Percentiles rank a stretch among this genome's conserved stretches.
Evolutionary conservation across 2,797 vertebrate genomes (phyloP).

Genomic region (Benthosema pterotum): DNA sequence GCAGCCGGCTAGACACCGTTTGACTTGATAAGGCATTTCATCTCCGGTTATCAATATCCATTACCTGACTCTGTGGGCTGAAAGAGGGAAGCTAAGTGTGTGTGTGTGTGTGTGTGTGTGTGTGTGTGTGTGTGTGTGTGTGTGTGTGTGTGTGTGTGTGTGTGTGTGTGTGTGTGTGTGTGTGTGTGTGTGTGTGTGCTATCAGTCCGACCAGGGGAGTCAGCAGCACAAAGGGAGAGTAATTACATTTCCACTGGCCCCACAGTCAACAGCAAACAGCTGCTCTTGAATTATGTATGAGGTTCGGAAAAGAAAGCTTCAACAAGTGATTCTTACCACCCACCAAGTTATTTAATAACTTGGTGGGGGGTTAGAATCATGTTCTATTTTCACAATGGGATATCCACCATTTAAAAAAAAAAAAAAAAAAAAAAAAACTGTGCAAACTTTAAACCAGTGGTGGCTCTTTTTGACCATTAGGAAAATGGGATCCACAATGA

Average conservation of each 20-base stretch:
- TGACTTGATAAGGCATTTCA: conserved; percentile 15
- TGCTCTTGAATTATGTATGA: conserved; percentile 51
- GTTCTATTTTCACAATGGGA: too few relatives aligned
- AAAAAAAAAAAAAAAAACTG: too few relatives aligned
- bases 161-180: conserved; percentile 11
- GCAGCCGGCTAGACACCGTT: background rate
- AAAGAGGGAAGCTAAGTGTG: conserved; percentile 23
- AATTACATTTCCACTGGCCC: conserved; percentile 29
- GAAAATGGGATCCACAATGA: too few relatives aligned
- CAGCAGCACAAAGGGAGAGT: conserved; percentile 15
- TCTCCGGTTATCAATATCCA: conserved; percentile 27
- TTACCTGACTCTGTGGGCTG: conserved; percentile 12
- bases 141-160: conserved; percentile 5
- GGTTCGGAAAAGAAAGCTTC: conserved; percentile 10
- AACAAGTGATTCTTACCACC: too few relatives aligned
- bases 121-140: conserved; percentile 11
- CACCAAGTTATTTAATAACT: too few relatives aligned
- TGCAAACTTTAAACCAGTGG: too few relatives aligned
- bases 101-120: conserved; percentile 9
- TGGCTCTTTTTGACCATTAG: too few relatives aligned
- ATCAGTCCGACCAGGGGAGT: conserved; percentile 25
- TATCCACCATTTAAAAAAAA: too few relatives aligned
- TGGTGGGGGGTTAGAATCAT: background rate
- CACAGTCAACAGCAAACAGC: conserved; percentile 4
- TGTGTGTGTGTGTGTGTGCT: conserved; percentile 10